Evolutionary conservation across 2,113 vertebrate genomes (phyloP).

Genomic region (zebrafish (Danio rerio)): DNA sequence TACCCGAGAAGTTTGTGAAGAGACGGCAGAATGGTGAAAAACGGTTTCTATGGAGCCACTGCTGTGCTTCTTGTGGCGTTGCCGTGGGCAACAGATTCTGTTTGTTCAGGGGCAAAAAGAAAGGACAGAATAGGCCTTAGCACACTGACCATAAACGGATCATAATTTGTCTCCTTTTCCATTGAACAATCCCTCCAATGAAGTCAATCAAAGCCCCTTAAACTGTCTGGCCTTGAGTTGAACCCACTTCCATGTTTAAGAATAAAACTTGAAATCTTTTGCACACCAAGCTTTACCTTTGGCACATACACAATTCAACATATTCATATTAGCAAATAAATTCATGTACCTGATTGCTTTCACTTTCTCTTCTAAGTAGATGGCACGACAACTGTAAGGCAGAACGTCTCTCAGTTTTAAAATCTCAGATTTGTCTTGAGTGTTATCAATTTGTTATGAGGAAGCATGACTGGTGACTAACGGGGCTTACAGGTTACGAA

Average conservation of each 20-base stretch:
- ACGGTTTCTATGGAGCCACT: slow-evolving; percentile 95
- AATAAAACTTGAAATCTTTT: background rate
- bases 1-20: slow-evolving; percentile 98
- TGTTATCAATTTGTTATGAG: slow-evolving; percentile 23
- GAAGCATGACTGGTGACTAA: slow-evolving; percentile 39
- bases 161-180: slow-evolving; percentile 21
- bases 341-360: slow-evolving; percentile 60
- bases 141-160: slow-evolving; percentile 37
- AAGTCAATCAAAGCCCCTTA: slow-evolving; percentile 26
- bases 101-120: slow-evolving; percentile 53
- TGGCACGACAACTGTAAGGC: slow-evolving; percentile 63
- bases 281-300: slow-evolving; percentile 21
- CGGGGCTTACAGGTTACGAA: background rate
- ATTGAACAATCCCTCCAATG: slow-evolving; percentile 17
- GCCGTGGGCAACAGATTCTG: slow-evolving; percentile 93
- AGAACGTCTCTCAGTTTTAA: slow-evolving; percentile 61
- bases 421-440: slow-evolving; percentile 40
- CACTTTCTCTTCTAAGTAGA: slow-evolving; percentile 63
- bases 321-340: slow-evolving; percentile 57
- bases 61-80: slow-evolving; percentile 94
- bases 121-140: slow-evolving; percentile 35
- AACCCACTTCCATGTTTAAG: background rate
- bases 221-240: slow-evolving; percentile 4
- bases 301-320: slow-evolving; percentile 28
- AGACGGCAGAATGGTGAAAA: slow-evolving; percentile 93